A percentile compares a stretch with the other conserved stretches of the same genome.
Conservation (phyloP, 2,797 vertebrate genomes). For the Onychomys torridus region DNA sequence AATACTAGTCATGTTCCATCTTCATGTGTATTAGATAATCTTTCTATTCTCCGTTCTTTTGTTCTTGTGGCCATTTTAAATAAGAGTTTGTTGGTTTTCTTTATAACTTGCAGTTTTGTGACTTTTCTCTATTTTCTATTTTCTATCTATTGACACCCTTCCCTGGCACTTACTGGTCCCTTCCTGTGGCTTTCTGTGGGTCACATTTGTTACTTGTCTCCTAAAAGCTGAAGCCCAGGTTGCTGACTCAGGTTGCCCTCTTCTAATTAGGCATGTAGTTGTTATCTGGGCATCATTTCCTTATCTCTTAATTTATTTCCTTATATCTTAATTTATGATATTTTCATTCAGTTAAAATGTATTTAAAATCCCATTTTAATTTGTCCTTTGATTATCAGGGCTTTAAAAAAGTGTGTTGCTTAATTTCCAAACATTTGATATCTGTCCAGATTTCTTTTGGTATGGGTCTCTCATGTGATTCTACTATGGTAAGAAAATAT, state of each 20-base stretch:
- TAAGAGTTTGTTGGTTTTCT: not conserved
- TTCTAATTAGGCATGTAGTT: not conserved
- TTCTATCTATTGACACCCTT: not conserved
- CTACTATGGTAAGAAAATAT: not conserved
- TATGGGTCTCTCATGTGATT: not conserved
- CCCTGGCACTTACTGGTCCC: not conserved
- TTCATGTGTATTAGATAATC: not conserved
- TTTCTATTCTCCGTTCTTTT: not conserved
- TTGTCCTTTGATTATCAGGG: not conserved
- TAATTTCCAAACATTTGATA: not conserved
- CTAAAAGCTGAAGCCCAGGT: not conserved
- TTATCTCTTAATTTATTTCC: not conserved
- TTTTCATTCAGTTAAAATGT: not conserved
- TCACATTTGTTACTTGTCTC: not conserved
- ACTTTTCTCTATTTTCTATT: not conserved
- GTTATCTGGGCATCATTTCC: not conserved
- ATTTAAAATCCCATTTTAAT: not conserved
- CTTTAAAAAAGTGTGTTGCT: not conserved
- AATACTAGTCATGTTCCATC: not conserved
- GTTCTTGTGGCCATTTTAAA: not conserved
- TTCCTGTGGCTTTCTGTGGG: not conserved
- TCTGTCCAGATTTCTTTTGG: not conserved
- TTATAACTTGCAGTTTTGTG: not conserved
- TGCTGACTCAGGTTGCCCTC: not conserved
- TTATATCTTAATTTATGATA: not conserved